Evolutionary conservation across 2,113 vertebrate species (phyloP).

Genomic region (Channa argus): DNA sequence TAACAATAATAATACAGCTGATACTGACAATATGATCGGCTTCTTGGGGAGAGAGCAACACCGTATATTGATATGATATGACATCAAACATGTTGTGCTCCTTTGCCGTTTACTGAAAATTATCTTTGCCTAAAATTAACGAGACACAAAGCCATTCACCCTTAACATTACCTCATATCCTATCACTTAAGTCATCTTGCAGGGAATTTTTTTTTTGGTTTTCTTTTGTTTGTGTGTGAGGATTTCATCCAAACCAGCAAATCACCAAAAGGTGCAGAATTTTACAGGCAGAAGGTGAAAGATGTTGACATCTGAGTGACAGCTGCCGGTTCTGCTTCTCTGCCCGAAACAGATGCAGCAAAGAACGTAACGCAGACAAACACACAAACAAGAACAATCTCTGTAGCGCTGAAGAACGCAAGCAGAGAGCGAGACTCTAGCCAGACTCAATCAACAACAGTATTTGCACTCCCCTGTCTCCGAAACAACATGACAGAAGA

Average conservation of each 20-base stretch:
- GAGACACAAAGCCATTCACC: not conserved
- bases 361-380: not conserved
- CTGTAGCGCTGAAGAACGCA: not conserved
- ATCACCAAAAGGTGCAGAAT: not conserved
- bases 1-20: too few species aligned
- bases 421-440: not conserved
- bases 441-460: not conserved
- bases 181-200: not conserved
- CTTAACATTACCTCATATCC: not conserved
- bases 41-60: too few species aligned
- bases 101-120: too few species aligned
- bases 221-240: not conserved
- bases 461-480: slow-evolving; percentile 13
- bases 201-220: not conserved
- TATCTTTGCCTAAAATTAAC: too few species aligned
- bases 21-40: too few species aligned
- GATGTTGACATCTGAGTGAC: slow-evolving; percentile 11
- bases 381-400: not conserved
- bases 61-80: too few species aligned
- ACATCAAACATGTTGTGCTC: too few species aligned
- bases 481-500: slow-evolving; percentile 50
- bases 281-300: not conserved
- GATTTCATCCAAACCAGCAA: not conserved
- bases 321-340: not conserved
- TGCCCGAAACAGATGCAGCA: not conserved